Percentiles rank a stretch among this genome's conserved stretches.
Evolutionary conservation across 92 coral and sea anemone genomes (phyloP).

Genomic region (Meandrina meandrites): DNA sequence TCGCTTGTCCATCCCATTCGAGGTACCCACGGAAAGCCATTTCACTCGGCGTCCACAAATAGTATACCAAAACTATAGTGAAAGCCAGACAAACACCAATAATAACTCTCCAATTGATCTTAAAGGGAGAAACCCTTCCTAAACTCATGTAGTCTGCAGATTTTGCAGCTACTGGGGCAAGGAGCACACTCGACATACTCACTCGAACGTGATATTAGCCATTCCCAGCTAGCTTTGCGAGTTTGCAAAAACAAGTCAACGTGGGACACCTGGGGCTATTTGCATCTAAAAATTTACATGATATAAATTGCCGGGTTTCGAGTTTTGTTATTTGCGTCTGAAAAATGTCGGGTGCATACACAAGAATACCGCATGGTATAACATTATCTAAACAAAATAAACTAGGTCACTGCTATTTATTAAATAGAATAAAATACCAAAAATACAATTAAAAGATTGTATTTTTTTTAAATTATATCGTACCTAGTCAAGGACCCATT

Average conservation of each 20-base stretch:
- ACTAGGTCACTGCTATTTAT: too few species aligned
- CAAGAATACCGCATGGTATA: too few species aligned
- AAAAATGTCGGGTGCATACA: too few species aligned
- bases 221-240: not conserved
- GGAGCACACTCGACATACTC: constrained; percentile 12
- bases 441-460: too few species aligned
- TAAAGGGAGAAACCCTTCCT: constrained; percentile 11
- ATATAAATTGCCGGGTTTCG: too few species aligned
- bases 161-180: constrained; percentile 24
- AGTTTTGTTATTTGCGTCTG: not conserved
- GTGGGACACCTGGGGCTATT: too few species aligned
- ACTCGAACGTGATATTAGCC: not conserved
- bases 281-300: too few species aligned
- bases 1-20: constrained; percentile 32
- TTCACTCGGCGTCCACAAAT: constrained; percentile 21
- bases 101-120: constrained; percentile 36
- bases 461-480: too few species aligned
- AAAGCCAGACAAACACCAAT: constrained; percentile 32
- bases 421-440: too few species aligned
- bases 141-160: constrained; percentile 16
- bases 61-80: constrained; percentile 1
- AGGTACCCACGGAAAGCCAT: constrained; percentile 29
- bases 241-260: too few species aligned
- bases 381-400: too few species aligned
- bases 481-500: too few species aligned